These are phyloP conservation scores for Rhogogaster chlorosoma DNA, from an alignment of 2,888 invertebrate genomes.

Conservation along the genomic window DNA sequence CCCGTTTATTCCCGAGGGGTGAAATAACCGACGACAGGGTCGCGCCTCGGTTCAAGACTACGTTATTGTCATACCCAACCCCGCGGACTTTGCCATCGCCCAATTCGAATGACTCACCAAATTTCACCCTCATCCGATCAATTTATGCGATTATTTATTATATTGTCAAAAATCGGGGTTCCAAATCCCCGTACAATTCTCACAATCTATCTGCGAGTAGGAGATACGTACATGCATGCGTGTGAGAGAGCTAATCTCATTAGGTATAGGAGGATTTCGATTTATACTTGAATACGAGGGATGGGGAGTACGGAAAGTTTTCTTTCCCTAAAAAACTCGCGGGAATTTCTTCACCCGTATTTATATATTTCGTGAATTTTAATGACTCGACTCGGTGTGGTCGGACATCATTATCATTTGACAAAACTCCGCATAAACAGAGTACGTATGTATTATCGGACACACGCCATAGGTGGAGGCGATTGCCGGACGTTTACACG, in stretches of 20 bases:
- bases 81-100: constrained; percentile 62
- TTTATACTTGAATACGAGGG: neutral
- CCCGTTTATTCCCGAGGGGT: constrained; percentile 3
- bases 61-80: neutral
- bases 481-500: constrained; percentile 31
- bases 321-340: no score
- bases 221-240: neutral
- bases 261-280: constrained; percentile 1
- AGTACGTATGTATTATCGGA: no score
- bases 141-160: constrained; percentile 73
- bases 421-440: neutral
- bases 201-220: neutral
- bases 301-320: neutral
- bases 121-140: constrained; percentile 62
- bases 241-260: constrained; percentile 26
- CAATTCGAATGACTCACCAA: constrained; percentile 67
- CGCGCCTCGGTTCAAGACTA: constrained; percentile 3
- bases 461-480: neutral
- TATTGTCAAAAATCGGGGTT: constrained; percentile 68
- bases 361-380: neutral
- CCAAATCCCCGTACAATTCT: constrained; percentile 46
- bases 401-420: neutral
- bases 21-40: constrained; percentile 10
- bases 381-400: neutral
- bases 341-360: neutral